phyloP scores from a whole-genome alignment of 2,113 vertebrate genomes.

The Spea multiplicata region DNA sequence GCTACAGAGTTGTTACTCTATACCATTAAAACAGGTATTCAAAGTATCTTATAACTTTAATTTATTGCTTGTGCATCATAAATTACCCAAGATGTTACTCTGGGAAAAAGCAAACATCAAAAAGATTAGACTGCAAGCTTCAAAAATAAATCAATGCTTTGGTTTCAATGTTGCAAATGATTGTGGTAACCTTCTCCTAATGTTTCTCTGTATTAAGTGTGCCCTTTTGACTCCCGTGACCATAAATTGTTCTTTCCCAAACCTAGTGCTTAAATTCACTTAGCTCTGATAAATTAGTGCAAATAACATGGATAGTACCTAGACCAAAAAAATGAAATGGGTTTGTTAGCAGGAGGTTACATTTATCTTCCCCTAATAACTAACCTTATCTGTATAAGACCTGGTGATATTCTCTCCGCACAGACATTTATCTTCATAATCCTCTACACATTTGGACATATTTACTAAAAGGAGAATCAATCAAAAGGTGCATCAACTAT shows the following conservation, averaged over 20 bases:
- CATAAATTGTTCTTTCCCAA: conserved; percentile 41
- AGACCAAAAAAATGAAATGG: not conserved
- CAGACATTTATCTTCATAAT: no score
- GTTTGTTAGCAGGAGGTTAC: not conserved
- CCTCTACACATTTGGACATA: no score
- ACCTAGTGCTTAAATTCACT: conserved; percentile 5
- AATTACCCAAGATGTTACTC: conserved; percentile 31
- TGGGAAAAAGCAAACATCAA: conserved; percentile 33
- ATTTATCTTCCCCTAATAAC: not conserved
- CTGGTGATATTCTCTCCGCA: no score
- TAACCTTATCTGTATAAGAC: not conserved
- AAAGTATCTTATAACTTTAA: conserved; percentile 13
- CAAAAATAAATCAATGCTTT: conserved; percentile 34
- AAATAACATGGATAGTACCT: not conserved
- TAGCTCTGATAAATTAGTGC: conserved; percentile 24
- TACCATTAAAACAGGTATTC: conserved; percentile 3
- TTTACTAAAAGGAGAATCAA: no score
- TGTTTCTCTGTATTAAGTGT: conserved; percentile 21
- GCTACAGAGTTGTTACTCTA: not conserved
- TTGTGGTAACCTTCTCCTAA: conserved; percentile 33
- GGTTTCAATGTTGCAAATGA: conserved; percentile 38
- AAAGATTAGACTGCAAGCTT: conserved; percentile 28
- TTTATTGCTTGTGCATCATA: conserved; percentile 34
- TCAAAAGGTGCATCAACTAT: no score
- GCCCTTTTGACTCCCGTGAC: conserved; percentile 34